Evolutionary conservation across 1,140 invertebrate genomes (phyloP), one percentile per base, ranked within the genome.

Genomic region (Nebria ingens): DNA sequence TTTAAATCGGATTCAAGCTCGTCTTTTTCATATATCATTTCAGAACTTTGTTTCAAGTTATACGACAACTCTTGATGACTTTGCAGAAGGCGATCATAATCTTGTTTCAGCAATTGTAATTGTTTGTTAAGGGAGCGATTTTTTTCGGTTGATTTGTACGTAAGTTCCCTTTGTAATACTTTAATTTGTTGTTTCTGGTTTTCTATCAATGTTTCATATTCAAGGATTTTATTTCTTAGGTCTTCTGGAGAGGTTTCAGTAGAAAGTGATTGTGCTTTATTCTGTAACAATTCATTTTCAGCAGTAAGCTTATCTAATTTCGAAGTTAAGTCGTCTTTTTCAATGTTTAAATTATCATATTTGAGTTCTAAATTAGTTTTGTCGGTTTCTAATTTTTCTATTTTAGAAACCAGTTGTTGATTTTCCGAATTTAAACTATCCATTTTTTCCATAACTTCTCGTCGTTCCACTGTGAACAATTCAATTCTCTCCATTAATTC

Each of bases 391-490:
- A 79, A 68, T 56, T 75, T 65, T 21, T 75, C 75, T 19, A 83
- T 67, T 58, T 76, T 79, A 56, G 69, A 61, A 51, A 70, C 64
- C 13, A 85, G 66, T 50, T 70, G 66, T 3, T 61, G 70, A 64
- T 85, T 85, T 65, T 86, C 83, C 13, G 73, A 63, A 3, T 73
- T 79, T 19, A 86, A 66, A 53, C 74, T 73, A 62, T 80, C 82
- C 68, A 87, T 77, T 65, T 83, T 84, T 55, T 81, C 81, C 63
- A 85, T 73, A 3, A 86, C 75, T 65, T 86, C 83, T 67, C 81
- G 68, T 51, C 79, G 66, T 73, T 87, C 77, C 58, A 76, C 71
- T 38, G 79, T 73, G 56, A 86, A 79, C 11, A 82, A 67, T 64
- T 86, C 81, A 50, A 86, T 80, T 68, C 80, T 85, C 55, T 79